A percentile compares a stretch with the other conserved stretches of the same genome.
Conservation (phyloP, 2,888 invertebrate species). For the Tiliacea aurago region DNA sequence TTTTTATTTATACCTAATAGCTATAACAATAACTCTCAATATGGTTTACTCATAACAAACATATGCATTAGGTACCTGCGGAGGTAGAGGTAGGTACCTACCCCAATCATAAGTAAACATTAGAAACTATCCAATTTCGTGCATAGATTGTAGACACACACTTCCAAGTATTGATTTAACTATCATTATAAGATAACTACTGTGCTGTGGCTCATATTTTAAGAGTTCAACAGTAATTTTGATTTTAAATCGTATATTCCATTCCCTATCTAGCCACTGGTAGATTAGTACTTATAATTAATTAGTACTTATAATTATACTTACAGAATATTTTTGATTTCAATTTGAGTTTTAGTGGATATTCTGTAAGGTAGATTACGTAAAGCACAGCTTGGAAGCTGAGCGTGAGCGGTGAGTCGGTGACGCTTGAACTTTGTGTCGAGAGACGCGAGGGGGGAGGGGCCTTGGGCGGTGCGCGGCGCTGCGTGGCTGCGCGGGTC, state of each 20-base stretch:
- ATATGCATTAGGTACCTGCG: too few relatives aligned
- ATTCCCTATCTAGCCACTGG: background rate
- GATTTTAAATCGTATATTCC: background rate
- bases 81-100: background rate
- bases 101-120: background rate
- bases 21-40: too few relatives aligned
- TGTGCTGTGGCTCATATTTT: background rate
- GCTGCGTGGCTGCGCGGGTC: conserved; percentile 50
- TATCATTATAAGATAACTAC: background rate
- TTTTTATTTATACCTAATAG: too few relatives aligned
- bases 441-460: background rate
- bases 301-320: background rate
- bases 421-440: conserved; percentile 72
- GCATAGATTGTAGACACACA: background rate
- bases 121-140: background rate
- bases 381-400: conserved; percentile 60
- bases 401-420: conserved; percentile 58
- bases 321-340: background rate
- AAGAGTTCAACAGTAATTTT: background rate
- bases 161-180: conserved; percentile 30
- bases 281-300: background rate
- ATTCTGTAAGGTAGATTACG: conserved; percentile 57
- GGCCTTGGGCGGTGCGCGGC: conserved; percentile 28
- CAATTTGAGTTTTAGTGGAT: conserved; percentile 2
- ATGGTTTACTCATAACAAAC: too few relatives aligned